Evolutionary conservation across 2,888 invertebrate genomes (phyloP), one percentile per base, ranked within the genome.

Genomic region (Netelia virgata): DNA sequence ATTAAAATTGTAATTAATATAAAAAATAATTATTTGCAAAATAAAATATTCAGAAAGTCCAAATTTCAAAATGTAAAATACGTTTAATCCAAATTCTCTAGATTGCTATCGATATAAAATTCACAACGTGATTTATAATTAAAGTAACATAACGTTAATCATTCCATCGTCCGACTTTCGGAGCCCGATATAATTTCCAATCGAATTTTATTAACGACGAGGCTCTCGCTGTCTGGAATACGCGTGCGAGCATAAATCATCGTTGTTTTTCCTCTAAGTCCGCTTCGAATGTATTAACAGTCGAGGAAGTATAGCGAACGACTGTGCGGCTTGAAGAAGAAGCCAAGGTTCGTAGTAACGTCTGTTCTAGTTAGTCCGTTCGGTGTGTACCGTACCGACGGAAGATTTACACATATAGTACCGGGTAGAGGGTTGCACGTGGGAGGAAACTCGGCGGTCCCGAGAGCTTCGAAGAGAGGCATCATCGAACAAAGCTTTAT

Each of bases 331-430:
- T 77, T 72, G 50, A 77, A 68, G 50, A 77, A 68, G 57, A 77
- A 61, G 68, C 64, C 72, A 81, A 82, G 73, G 57, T 84, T 82
- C 63, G 57, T 8, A 53, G 68, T 74, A 78, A 84, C 18, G 70
- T 59, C 53, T 79, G 78, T 69, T 78, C 74, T 70, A 74, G 78
- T 82, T 85, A 78, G 43, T 78, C 53, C 23, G 43, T 18, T 74
- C 43, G 14, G 61, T 14, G 11, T 68, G 16, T 47, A 55, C 61
- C 28, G 41, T 43, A 50, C 9, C 23, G 70, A 28, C 47, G 63
- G 28, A 72, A 82, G 75, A 77, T 72, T 72, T 66, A 76, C 61
- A 47, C 73, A 43, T 14, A 59, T 36, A 36, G n/a, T 66, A 59
- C 36, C 59, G 57, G 6, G 50, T 18, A 63, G 8, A 69, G 43